Base-by-base conservation (phyloP, 1,140 invertebrate species). In the Drosophila pruinosa region DNA sequence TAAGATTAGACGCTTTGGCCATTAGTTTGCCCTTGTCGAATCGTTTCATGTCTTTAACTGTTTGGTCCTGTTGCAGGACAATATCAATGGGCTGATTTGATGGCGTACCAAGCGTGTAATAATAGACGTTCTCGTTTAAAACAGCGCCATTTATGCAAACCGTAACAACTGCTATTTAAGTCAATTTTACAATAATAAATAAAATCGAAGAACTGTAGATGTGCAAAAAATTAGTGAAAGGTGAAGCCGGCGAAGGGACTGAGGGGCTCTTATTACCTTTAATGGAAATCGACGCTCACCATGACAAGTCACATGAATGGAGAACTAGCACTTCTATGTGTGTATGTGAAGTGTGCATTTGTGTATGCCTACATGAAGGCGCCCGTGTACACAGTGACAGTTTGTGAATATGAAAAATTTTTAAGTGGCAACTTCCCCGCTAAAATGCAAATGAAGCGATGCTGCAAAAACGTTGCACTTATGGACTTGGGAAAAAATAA, bases 1-100 rank as follows among this genome's bases (percentile, higher is more conserved):
- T 96, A 39, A 96, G 90, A 90, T 97, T 96, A 4, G 78, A 68
- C 31, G 69, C 70, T 48, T 85, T 81, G 10, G 54, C 39, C 5
- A 43, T 59, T 5, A 68, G 12, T 76, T 75, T 86, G 7, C 53
- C 48, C 17, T 69, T 61, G 7, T 69, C 56, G 10, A 61, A 24
- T 1, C 75, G 58, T 4, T 34, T 12, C 59, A 78, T 62, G 15
- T 70, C 28, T 12, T 59, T 15, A 19, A 34, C 8, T 39, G 26
- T 45, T 8, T 59, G 34, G 19, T 57, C 43, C 41, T 14, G 19
- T 4, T 61, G 58, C 21, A 62, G 48, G 19, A 57, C 63, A 61
- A 68, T 39, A 2, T 43, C 21, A n/a, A 52, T 3, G 4, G 10
- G 19, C 15, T 7, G 4, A 19, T 28, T 31, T n/a, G 12, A 14